Evolutionary conservation across 2,113 vertebrate genomes (phyloP).

Genomic region (Pogona vitticeps): DNA sequence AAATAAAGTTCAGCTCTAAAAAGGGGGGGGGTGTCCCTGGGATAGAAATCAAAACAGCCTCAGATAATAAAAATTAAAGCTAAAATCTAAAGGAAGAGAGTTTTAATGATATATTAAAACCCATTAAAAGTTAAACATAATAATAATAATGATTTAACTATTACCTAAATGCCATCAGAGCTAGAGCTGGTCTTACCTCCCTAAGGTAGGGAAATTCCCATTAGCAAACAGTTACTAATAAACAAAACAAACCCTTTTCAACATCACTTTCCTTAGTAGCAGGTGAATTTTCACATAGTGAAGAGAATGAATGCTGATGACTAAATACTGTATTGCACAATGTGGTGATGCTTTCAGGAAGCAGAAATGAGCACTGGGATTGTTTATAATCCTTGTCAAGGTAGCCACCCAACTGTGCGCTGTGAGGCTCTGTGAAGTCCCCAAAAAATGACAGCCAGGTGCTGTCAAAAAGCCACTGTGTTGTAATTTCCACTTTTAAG

Average conservation of each 20-base stretch:
- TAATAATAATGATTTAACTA: background rate
- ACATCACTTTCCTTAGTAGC: background rate
- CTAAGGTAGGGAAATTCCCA: background rate
- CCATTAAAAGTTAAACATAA: background rate
- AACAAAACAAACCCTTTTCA: background rate
- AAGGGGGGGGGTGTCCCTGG: no score
- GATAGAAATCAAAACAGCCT: background rate
- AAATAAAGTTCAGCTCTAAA: background rate
- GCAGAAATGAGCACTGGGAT: background rate
- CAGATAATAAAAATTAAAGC: background rate
- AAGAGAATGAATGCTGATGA: background rate
- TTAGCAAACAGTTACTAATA: background rate
- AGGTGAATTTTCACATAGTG: background rate
- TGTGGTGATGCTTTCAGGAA: no score
- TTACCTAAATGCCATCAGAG: background rate
- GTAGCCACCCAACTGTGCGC: background rate
- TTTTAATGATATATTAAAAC: background rate
- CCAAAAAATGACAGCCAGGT: background rate
- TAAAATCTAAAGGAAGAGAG: background rate
- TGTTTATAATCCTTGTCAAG: no score
- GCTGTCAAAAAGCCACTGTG: background rate
- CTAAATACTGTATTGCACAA: background rate
- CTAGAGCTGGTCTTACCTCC: background rate
- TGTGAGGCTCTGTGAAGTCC: background rate
- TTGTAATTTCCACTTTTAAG: slow-evolving; percentile 6